Conservation (phyloP, 1,140 invertebrate genomes). For the Semibalanus balanoides region DNA sequence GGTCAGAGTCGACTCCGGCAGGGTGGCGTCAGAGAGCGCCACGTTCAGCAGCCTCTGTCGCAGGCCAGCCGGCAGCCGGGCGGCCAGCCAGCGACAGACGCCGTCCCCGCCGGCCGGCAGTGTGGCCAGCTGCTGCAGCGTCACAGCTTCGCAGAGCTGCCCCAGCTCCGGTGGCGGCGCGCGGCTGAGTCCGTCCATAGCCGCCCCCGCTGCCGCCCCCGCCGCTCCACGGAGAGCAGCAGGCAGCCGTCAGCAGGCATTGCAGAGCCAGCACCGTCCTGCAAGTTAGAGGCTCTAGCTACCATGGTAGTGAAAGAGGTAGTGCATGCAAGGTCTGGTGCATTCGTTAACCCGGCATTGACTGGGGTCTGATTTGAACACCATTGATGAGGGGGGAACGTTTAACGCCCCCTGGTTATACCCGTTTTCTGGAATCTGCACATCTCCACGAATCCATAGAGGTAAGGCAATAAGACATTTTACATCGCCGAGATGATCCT, state of each 20-base stretch:
- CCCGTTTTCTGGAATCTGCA: no score
- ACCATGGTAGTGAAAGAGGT: not conserved
- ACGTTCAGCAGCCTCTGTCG: not conserved
- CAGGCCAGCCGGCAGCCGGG: not conserved
- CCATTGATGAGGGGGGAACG: no score
- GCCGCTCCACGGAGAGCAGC: no score
- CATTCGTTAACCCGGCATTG: no score
- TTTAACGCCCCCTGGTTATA: no score
- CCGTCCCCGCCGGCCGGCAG: not conserved
- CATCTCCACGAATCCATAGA: no score
- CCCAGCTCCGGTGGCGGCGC: not conserved
- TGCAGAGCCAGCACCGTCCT: not conserved
- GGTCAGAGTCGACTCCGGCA: not conserved
- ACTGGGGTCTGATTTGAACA: no score
- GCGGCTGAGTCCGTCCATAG: not conserved
- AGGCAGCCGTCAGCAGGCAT: not conserved
- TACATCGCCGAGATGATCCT: no score
- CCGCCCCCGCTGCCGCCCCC: no score
- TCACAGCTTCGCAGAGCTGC: not conserved
- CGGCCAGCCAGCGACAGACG: not conserved
- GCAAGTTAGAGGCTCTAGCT: not conserved
- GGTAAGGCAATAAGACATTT: no score
- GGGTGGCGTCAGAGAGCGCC: not conserved
- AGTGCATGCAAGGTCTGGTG: no score
- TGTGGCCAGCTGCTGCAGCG: not conserved